Percentiles rank a stretch among this genome's conserved stretches.
Evolutionary conservation across 2,113 vertebrate genomes (phyloP).

Genomic region (Lucifuga dentata): DNA sequence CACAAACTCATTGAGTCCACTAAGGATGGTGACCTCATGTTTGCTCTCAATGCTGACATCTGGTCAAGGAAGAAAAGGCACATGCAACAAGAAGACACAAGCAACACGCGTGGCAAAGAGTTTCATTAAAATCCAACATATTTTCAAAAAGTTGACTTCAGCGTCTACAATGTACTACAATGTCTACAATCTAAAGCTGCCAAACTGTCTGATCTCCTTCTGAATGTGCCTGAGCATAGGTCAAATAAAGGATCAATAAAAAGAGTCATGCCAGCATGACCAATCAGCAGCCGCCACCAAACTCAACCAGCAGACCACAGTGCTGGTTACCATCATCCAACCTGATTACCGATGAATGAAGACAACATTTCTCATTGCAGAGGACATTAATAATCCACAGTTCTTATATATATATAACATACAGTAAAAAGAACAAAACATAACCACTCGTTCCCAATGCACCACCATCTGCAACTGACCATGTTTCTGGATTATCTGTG

Average conservation of each 20-base stretch:
- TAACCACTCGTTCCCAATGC: too few species aligned
- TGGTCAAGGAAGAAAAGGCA: constrained; percentile 76
- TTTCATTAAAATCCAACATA: not conserved
- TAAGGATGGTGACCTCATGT: constrained; percentile 98
- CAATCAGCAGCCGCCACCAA: constrained; percentile 39
- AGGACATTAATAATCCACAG: too few species aligned
- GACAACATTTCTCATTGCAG: too few species aligned
- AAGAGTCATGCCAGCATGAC: constrained; percentile 25
- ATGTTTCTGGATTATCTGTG: too few species aligned
- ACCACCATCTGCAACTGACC: too few species aligned
- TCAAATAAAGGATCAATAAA: constrained; percentile 17
- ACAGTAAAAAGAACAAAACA: too few species aligned
- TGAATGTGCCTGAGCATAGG: too few species aligned
- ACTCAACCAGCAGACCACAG: constrained; percentile 6
- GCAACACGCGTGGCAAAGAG: not conserved
- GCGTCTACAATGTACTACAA: too few species aligned
- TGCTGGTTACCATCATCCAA: constrained; percentile 10
- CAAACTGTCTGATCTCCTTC: not conserved
- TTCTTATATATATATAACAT: too few species aligned
- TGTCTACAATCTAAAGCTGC: not conserved
- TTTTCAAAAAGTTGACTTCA: not conserved
- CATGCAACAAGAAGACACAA: not conserved
- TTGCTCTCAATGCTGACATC: constrained; percentile 95
- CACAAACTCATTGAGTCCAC: constrained; percentile 98
- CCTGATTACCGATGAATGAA: too few species aligned